Evolutionary conservation across 1,140 invertebrate species (phyloP).

Genomic region (Lepeophtheirus salmonis): DNA sequence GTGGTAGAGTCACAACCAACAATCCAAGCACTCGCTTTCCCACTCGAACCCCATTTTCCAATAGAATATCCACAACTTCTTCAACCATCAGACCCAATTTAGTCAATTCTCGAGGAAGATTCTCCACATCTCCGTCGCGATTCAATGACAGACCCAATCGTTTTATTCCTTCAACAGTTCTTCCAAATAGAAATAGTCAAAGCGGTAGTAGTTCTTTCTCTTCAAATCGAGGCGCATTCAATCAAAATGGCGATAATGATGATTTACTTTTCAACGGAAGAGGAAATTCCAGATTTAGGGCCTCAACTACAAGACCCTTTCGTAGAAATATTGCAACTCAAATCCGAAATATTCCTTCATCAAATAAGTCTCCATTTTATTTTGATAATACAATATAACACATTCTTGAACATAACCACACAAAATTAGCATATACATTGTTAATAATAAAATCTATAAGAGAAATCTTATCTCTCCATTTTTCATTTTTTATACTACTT

Average conservation of each 20-base stretch:
- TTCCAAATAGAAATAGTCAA: too few relatives aligned
- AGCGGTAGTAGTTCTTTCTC: too few relatives aligned
- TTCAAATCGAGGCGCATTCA: neutral
- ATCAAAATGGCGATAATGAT: neutral
- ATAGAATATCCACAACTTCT: neutral
- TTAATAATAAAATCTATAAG: too few relatives aligned
- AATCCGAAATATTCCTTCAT: neutral
- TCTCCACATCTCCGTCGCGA: too few relatives aligned
- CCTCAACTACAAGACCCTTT: neutral
- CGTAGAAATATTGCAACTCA: neutral
- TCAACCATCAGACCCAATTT: neutral
- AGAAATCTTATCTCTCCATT: too few relatives aligned
- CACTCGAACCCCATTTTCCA: neutral
- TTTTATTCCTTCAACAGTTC: too few relatives aligned
- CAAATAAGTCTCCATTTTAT: neutral
- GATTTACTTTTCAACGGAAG: neutral
- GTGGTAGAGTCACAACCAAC: neutral
- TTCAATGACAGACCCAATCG: too few relatives aligned
- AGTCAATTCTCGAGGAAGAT: neutral
- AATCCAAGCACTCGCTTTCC: neutral
- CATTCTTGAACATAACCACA: too few relatives aligned
- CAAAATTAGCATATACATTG: too few relatives aligned
- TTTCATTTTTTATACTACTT: too few relatives aligned
- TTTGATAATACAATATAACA: neutral
- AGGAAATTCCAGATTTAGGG: neutral